Evolutionary conservation across 2,888 invertebrate species (phyloP).

Genomic region (Nematopogon swammerdamellus): DNA sequence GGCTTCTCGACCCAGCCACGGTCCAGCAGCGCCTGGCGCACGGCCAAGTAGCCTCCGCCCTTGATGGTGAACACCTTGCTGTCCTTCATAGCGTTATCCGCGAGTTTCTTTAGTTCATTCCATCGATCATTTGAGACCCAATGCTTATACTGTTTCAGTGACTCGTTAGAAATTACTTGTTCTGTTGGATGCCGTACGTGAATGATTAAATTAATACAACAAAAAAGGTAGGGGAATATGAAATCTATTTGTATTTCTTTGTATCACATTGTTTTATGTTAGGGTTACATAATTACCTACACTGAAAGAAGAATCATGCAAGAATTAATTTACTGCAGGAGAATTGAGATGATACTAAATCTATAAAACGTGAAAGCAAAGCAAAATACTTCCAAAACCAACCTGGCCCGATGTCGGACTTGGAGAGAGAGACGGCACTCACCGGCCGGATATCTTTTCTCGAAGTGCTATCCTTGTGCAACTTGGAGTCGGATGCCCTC

Average conservation of each 20-base stretch:
- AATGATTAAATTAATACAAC: too few relatives aligned
- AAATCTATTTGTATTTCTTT: too few relatives aligned
- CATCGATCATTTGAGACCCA: slow-evolving; percentile 65
- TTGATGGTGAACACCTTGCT: slow-evolving; percentile 67
- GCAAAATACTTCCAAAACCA: too few relatives aligned
- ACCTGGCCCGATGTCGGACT: slow-evolving; percentile 45
- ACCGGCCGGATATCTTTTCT: slow-evolving; percentile 42
- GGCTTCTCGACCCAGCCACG: slow-evolving; percentile 74
- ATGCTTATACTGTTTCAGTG: slow-evolving; percentile 42
- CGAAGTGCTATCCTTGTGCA: slow-evolving; percentile 36
- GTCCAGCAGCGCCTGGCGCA: slow-evolving; percentile 64
- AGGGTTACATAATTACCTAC: too few relatives aligned
- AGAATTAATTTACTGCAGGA: too few relatives aligned
- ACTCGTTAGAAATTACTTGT: slow-evolving; percentile 26
- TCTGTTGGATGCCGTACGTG: too few relatives aligned
- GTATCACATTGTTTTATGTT: too few relatives aligned
- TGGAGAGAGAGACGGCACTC: slow-evolving; percentile 41
- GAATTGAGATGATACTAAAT: too few relatives aligned
- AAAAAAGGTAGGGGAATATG: too few relatives aligned
- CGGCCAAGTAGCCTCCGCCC: slow-evolving; percentile 69
- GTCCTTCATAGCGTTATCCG: slow-evolving; percentile 63
- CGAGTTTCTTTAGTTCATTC: slow-evolving; percentile 60
- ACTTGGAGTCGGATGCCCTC: slow-evolving; percentile 45
- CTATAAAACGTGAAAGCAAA: too few relatives aligned
- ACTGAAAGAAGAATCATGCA: too few relatives aligned